These are phyloP conservation scores for Drosophila ohnishii DNA, from an alignment of 1,140 invertebrate genomes.

Conservation along the genomic window DNA sequence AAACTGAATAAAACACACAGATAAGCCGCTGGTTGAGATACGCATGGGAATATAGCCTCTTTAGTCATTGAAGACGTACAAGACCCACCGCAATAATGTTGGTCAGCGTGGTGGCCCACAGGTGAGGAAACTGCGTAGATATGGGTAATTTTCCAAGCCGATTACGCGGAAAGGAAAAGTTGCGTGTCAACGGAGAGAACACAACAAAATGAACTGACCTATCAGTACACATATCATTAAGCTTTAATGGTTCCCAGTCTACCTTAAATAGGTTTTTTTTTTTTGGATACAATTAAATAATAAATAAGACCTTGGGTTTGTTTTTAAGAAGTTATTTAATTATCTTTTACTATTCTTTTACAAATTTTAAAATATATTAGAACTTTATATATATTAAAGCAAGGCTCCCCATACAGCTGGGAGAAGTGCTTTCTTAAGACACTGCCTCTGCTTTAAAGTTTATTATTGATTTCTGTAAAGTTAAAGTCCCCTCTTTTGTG, in stretches of 20 bases:
- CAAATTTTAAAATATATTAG: neutral
- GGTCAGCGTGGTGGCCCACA: constrained; percentile 60
- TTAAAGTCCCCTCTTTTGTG: too few species aligned
- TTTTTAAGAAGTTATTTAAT: neutral
- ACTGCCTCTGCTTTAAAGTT: too few species aligned
- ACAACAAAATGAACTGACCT: constrained; percentile 15
- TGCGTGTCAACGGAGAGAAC: neutral
- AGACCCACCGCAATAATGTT: constrained; percentile 48
- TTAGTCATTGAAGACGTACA: constrained; percentile 15
- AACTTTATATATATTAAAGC: too few species aligned
- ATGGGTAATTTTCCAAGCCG: neutral
- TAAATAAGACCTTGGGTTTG: neutral
- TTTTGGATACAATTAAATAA: neutral
- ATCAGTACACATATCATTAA: constrained; percentile 11
- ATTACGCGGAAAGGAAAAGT: constrained; percentile 3
- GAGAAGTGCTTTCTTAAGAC: too few species aligned
- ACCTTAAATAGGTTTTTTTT: neutral
- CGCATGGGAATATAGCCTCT: constrained; percentile 1
- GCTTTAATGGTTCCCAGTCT: neutral
- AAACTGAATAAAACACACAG: constrained; percentile 12
- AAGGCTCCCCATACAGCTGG: too few species aligned
- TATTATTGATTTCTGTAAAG: too few species aligned
- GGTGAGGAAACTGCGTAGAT: constrained; percentile 52
- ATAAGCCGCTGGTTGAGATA: constrained; percentile 32
- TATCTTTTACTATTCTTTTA: too few species aligned